Evolutionary conservation across 1,140 invertebrate genomes (phyloP).

Genomic region (Bombus waltoni): DNA sequence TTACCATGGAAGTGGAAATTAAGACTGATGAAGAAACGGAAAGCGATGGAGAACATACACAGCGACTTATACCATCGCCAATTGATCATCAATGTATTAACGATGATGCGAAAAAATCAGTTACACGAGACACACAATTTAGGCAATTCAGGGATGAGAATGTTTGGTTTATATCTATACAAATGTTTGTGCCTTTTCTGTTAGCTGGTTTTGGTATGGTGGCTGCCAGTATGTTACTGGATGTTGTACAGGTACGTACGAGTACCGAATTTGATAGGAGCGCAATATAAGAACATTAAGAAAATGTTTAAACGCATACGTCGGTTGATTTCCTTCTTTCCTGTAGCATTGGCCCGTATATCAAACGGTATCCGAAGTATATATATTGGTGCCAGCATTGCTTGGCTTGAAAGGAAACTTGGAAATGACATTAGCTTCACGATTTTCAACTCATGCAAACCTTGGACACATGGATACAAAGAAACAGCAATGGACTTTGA

Average conservation of each 20-base stretch:
- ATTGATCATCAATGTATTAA: slow-evolving; percentile 49
- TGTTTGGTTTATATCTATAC: slow-evolving; percentile 87
- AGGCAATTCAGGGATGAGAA: slow-evolving; percentile 76
- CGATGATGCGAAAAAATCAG: slow-evolving; percentile 60
- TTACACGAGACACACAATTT: slow-evolving; percentile 37
- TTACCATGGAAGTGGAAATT: slow-evolving; percentile 74
- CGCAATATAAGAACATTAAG: background rate
- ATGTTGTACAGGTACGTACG: slow-evolving; percentile 89
- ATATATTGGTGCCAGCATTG: slow-evolving; percentile 97
- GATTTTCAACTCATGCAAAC: slow-evolving; percentile 95
- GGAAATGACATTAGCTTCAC: slow-evolving; percentile 98
- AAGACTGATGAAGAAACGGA: slow-evolving; percentile 74
- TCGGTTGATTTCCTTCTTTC: slow-evolving; percentile 8
- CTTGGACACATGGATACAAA: slow-evolving; percentile 89
- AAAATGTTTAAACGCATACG: background rate
- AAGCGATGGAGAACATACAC: slow-evolving; percentile 61
- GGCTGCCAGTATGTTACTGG: slow-evolving; percentile 92
- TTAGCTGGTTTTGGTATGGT: slow-evolving; percentile 97
- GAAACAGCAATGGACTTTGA: slow-evolving; percentile 88
- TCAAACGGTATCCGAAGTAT: slow-evolving; percentile 92
- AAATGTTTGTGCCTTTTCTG: slow-evolving; percentile 95
- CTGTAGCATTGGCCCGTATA: slow-evolving; percentile 93
- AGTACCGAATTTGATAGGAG: background rate
- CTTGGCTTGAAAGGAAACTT: slow-evolving; percentile 98
- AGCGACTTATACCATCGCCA: slow-evolving; percentile 71